Percentiles rank a stretch among this genome's conserved stretches.
These are phyloP conservation scores for Odontophorus gujanensis DNA, from an alignment of 2,113 vertebrate species.

Conservation along the genomic window DNA sequence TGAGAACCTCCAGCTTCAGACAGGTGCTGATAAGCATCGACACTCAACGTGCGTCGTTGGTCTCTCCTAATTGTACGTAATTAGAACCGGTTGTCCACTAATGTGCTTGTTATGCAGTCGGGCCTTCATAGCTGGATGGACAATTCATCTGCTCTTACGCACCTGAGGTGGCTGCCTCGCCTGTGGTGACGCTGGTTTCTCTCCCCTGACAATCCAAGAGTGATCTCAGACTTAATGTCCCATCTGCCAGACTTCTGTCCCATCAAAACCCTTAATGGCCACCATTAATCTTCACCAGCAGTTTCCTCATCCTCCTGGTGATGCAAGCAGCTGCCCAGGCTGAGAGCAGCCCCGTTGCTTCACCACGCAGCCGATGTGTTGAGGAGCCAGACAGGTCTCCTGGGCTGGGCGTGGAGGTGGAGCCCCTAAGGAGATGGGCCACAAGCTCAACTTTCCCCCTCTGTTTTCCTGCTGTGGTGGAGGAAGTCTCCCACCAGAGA, in stretches of 20 bases:
- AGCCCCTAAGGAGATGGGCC: neutral
- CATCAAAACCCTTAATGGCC: neutral
- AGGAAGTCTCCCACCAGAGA: neutral
- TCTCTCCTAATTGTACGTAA: neutral
- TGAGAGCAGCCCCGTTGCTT: neutral
- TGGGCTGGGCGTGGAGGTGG: neutral
- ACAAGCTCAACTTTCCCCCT: neutral
- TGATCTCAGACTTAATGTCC: conserved; percentile 44
- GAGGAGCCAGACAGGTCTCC: neutral
- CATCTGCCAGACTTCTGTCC: neutral
- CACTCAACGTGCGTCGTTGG: neutral
- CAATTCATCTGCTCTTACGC: conserved; percentile 24
- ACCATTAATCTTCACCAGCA: neutral
- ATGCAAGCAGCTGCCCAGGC: neutral
- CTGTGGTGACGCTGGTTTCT: neutral
- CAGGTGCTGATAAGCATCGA: conserved; percentile 21
- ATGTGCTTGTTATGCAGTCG: neutral
- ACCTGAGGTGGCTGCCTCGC: conserved; percentile 1
- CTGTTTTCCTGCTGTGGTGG: neutral
- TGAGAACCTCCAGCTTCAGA: neutral
- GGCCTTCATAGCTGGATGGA: conserved; percentile 21
- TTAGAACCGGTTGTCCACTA: conserved; percentile 38
- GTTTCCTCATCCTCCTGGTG: neutral
- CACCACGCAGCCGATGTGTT: neutral
- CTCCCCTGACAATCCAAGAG: neutral